A percentile compares a stretch with the other conserved stretches of the same genome.
Evolutionary conservation across 2,888 invertebrate species (phyloP).

Genomic region (Malacosoma neustria): DNA sequence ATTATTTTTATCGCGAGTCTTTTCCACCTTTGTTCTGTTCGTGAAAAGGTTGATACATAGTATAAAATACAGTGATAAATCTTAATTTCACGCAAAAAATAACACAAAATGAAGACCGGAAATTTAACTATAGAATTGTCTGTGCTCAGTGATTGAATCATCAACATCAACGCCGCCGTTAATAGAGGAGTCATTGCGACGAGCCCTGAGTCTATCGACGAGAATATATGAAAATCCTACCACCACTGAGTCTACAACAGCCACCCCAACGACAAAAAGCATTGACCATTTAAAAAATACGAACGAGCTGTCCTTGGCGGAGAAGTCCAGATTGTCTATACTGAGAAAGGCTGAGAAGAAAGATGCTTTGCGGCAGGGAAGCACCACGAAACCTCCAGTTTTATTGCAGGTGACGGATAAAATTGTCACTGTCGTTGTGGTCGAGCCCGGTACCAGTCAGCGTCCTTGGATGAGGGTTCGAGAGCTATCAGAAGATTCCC

Average conservation of each 20-base stretch:
- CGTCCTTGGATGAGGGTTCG: constrained; percentile 28
- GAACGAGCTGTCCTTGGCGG: constrained; percentile 37
- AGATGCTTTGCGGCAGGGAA: constrained; percentile 23
- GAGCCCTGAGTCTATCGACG: neutral
- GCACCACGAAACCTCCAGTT: constrained; percentile 48
- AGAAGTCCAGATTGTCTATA: constrained; percentile 54
- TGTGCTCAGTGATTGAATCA: constrained; percentile 41
- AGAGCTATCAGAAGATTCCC: constrained; percentile 31
- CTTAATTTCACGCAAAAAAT: too few species aligned
- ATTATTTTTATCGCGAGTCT: too few species aligned
- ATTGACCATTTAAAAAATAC: neutral
- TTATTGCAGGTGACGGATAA: constrained; percentile 42
- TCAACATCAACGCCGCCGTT: constrained; percentile 5
- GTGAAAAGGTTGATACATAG: too few species aligned
- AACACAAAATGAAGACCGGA: constrained; percentile 9
- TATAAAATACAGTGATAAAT: too few species aligned
- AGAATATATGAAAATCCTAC: too few species aligned
- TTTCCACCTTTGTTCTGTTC: too few species aligned
- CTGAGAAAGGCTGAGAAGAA: constrained; percentile 47
- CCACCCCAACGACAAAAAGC: neutral
- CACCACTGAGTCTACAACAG: constrained; percentile 7
- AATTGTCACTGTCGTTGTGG: constrained; percentile 45
- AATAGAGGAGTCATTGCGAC: neutral
- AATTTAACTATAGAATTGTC: constrained; percentile 45
- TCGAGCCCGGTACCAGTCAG: constrained; percentile 31